Percentiles rank a stretch among this genome's conserved stretches.
These are phyloP conservation scores for Agelas oroides DNA, from an alignment of 37 sponge, comb jelly and placozoan genomes.

Conservation along the genomic window DNA sequence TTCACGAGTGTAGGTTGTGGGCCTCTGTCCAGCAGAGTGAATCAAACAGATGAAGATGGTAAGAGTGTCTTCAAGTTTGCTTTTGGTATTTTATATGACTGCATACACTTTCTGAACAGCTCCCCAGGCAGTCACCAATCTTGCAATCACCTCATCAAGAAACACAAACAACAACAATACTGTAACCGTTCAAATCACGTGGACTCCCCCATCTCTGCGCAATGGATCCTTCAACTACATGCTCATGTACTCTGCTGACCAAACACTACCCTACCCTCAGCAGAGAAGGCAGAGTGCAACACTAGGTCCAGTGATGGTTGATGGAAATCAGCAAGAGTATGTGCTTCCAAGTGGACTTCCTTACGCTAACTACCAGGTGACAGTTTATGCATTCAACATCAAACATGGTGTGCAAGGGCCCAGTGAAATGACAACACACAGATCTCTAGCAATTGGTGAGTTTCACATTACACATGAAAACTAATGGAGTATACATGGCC, in stretches of 20 bases:
- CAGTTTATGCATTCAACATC: conserved; percentile 38
- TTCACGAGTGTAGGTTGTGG: conserved; percentile 30
- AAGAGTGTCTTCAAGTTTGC: neutral
- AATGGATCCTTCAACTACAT: conserved; percentile 34
- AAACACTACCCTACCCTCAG: neutral
- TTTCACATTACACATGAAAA: neutral
- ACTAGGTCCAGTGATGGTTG: neutral
- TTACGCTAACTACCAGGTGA: conserved; percentile 47
- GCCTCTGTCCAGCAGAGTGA: neutral
- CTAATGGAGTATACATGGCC: neutral
- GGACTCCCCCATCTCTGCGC: conserved; percentile 30
- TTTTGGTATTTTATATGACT: neutral
- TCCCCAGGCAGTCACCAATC: conserved; percentile 23
- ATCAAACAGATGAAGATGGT: conserved; percentile 58
- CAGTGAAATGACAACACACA: neutral
- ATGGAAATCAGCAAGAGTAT: neutral
- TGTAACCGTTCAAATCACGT: conserved; percentile 3
- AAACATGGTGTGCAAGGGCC: neutral
- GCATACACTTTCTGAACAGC: conserved; percentile 1
- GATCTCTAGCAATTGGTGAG: conserved; percentile 31
- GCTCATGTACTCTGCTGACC: conserved; percentile 1
- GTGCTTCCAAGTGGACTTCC: conserved; percentile 21
- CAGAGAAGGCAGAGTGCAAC: neutral
- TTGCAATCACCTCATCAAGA: neutral
- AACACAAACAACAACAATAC: neutral